phyloP scores from a whole-genome alignment of 1,140 invertebrate genomes.

The Ceratina australensis region DNA sequence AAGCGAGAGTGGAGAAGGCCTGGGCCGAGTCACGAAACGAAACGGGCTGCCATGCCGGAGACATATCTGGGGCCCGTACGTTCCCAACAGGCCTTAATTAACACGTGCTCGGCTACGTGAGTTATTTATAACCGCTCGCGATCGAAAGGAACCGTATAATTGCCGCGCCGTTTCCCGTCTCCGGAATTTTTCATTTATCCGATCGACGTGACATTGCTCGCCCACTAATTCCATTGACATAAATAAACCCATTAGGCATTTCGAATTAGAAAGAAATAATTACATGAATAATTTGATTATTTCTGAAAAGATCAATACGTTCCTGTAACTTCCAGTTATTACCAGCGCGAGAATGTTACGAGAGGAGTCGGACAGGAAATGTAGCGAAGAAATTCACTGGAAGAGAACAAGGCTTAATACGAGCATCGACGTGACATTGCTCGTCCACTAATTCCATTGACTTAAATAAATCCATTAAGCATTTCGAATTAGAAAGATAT shows the following conservation, averaged over 20 bases:
- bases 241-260: too few species aligned
- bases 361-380: conserved; percentile 13
- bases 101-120: conserved; percentile 42
- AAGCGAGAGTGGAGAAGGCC: conserved; percentile 65
- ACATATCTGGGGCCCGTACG: conserved; percentile 40
- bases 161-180: neutral
- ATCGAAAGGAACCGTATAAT: conserved; percentile 39
- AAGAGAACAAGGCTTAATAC: conserved; percentile 19
- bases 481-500: too few species aligned
- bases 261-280: too few species aligned
- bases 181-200: conserved; percentile 7
- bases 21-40: conserved; percentile 40
- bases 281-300: too few species aligned
- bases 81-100: conserved; percentile 45
- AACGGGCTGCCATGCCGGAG: conserved; percentile 33
- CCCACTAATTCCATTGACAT: neutral
- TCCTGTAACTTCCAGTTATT: neutral
- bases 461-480: too few species aligned
- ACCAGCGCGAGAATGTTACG: neutral
- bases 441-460: neutral
- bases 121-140: conserved; percentile 33
- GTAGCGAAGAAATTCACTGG: conserved; percentile 16
- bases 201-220: neutral
- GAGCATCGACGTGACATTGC: neutral
- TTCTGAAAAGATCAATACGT: neutral